phyloP scores from a whole-genome alignment of 1,140 invertebrate genomes.

The Eueides isabella region DNA sequence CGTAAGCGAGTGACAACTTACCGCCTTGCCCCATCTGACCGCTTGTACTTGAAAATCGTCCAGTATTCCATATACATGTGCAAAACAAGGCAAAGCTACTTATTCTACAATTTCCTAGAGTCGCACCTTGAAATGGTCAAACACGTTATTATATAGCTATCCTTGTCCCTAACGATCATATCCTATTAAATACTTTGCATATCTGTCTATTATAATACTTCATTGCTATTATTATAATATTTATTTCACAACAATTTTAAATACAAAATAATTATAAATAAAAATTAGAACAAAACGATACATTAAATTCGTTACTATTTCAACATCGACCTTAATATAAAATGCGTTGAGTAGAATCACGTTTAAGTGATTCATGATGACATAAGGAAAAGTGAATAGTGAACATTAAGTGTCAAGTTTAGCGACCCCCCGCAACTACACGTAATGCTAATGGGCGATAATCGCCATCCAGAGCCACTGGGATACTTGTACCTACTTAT shows the following conservation, averaged over 20 bases:
- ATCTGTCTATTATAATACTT: neutral
- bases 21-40: slow-evolving; percentile 43
- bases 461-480: slow-evolving; percentile 51
- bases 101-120: slow-evolving; percentile 30
- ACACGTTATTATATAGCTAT: slow-evolving; percentile 14
- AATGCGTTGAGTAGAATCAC: slow-evolving; percentile 33
- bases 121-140: slow-evolving; percentile 19
- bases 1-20: slow-evolving; percentile 51
- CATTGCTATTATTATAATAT: neutral
- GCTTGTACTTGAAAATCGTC: slow-evolving; percentile 48
- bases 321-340: slow-evolving; percentile 14
- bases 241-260: neutral
- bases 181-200: slow-evolving; percentile 12
- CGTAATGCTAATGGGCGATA: slow-evolving; percentile 66
- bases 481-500: neutral
- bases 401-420: slow-evolving; percentile 45
- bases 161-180: slow-evolving; percentile 14
- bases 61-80: slow-evolving; percentile 24
- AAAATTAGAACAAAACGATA: neutral
- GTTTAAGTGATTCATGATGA: slow-evolving; percentile 39
- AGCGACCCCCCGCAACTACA: slow-evolving; percentile 65
- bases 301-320: slow-evolving; percentile 1
- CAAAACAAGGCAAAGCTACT: slow-evolving; percentile 27
- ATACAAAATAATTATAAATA: neutral
- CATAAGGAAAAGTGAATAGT: slow-evolving; percentile 44